These are phyloP conservation scores for Proteles cristata DNA, from an alignment of 2,113 vertebrate genomes.

Conservation along the genomic window DNA sequence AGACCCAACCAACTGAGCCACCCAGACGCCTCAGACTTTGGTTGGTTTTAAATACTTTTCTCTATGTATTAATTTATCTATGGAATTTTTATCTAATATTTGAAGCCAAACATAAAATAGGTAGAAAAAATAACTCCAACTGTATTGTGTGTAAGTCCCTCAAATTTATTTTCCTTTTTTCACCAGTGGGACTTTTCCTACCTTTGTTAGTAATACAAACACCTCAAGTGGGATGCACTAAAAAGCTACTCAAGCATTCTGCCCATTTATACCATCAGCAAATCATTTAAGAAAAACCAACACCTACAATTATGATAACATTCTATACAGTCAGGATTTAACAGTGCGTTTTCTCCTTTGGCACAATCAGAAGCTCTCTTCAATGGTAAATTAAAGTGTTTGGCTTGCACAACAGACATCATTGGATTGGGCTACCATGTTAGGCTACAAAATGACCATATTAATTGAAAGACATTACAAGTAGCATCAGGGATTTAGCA, in stretches of 20 bases:
- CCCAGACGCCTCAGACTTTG: not conserved
- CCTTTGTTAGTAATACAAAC: not conserved
- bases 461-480: constrained; percentile 37
- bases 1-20: too few species aligned
- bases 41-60: not conserved
- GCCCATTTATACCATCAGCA: not conserved
- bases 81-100: not conserved
- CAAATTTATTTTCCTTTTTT: not conserved
- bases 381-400: not conserved
- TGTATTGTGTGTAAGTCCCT: not conserved
- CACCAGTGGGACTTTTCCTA: not conserved
- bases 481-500: not conserved
- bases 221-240: not conserved
- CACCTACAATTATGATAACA: constrained; percentile 18
- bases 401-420: not conserved
- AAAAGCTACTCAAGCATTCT: constrained; percentile 8
- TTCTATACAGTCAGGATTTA: not conserved
- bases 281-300: not conserved
- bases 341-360: not conserved
- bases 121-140: not conserved
- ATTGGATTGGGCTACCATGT: not conserved
- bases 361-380: not conserved
- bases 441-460: not conserved
- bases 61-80: not conserved
- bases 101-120: constrained; percentile 21